These are phyloP conservation scores for Halictus quadricinctus DNA, from an alignment of 2,888 invertebrate species.

Conservation along the genomic window DNA sequence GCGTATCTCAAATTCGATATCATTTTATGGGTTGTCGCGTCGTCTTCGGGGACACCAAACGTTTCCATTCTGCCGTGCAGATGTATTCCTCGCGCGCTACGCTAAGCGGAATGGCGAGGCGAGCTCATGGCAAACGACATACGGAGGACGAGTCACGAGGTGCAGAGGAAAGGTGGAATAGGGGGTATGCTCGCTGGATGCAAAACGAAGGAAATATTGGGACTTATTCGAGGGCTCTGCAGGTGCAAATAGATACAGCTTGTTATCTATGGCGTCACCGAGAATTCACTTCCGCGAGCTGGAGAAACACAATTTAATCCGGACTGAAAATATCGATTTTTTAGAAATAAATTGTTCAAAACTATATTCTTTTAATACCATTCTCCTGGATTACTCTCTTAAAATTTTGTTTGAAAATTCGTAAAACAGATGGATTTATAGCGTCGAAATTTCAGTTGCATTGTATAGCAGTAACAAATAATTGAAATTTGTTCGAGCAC, in stretches of 20 bases:
- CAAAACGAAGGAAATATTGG: neutral
- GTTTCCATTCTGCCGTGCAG: slow-evolving; percentile 32
- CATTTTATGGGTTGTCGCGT: slow-evolving; percentile 50
- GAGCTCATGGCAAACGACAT: slow-evolving; percentile 26
- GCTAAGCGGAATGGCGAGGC: slow-evolving; percentile 49
- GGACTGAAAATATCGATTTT: too few relatives aligned
- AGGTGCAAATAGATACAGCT: neutral
- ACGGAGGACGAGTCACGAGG: neutral
- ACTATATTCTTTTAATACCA: too few relatives aligned
- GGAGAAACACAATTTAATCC: neutral
- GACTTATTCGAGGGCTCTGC: neutral
- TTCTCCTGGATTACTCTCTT: too few relatives aligned
- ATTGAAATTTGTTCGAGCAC: too few relatives aligned
- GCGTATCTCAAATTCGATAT: slow-evolving; percentile 58
- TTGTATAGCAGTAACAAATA: too few relatives aligned
- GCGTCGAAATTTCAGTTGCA: too few relatives aligned
- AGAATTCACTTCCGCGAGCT: neutral
- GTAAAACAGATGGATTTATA: too few relatives aligned
- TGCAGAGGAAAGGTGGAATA: neutral
- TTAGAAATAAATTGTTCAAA: too few relatives aligned
- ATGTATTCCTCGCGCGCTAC: slow-evolving; percentile 43
- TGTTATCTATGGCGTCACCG: neutral
- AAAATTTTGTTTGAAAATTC: too few relatives aligned
- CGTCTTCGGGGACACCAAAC: slow-evolving; percentile 40
- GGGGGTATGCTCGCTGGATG: neutral